A percentile compares a stretch with the other conserved stretches of the same genome.
These are phyloP conservation scores for Phenganax subtilis DNA, from an alignment of 92 coral and sea anemone genomes.

Conservation along the genomic window DNA sequence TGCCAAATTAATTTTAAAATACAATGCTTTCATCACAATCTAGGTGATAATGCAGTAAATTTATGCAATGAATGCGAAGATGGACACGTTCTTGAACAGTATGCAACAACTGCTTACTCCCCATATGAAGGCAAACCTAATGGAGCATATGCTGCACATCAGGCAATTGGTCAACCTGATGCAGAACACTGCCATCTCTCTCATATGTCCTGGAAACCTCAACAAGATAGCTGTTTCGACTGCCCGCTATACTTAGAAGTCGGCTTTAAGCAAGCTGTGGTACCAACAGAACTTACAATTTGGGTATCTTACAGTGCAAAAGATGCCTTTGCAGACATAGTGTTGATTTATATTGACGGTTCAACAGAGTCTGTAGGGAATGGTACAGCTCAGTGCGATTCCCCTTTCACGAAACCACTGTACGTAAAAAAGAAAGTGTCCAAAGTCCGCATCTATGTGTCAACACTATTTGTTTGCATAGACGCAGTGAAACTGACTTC, in stretches of 20 bases:
- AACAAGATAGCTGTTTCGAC: conserved; percentile 42
- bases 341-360: conserved; percentile 61
- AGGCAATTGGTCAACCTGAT: conserved; percentile 92
- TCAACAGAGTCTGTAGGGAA: conserved; percentile 62
- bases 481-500: conserved; percentile 93
- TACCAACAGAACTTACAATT: conserved; percentile 64
- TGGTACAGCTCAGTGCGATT: conserved; percentile 93
- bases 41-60: conserved; percentile 64
- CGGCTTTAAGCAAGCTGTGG: conserved; percentile 83
- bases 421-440: conserved; percentile 64
- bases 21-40: neutral
- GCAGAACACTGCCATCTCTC: conserved; percentile 60
- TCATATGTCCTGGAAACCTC: conserved; percentile 62
- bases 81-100: conserved; percentile 74
- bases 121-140: conserved; percentile 58
- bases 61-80: conserved; percentile 77
- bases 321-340: conserved; percentile 65
- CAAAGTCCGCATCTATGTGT: conserved; percentile 61
- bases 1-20: neutral
- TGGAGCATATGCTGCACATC: conserved; percentile 80
- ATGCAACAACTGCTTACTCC: conserved; percentile 78
- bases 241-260: conserved; percentile 63
- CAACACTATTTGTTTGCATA: conserved; percentile 53
- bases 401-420: conserved; percentile 74
- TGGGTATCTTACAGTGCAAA: conserved; percentile 68